Evolutionary conservation across 2,113 vertebrate species (phyloP).

Genomic region (Isichthys henryi): DNA sequence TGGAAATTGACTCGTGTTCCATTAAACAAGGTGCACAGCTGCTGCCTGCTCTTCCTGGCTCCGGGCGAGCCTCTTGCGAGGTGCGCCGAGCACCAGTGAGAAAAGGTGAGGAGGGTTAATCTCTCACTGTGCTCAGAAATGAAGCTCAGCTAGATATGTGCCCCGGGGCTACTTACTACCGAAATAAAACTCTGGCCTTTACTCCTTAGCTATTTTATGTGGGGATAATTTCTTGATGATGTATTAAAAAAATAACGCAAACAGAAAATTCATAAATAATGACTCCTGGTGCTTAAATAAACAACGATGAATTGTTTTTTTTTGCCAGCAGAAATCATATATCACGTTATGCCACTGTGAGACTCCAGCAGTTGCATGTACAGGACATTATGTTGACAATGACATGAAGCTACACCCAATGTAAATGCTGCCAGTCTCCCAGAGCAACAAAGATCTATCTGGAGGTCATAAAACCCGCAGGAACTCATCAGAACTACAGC

Average conservation of each 20-base stretch:
- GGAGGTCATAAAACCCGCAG: background rate
- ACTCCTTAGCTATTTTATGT: background rate
- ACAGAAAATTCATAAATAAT: background rate
- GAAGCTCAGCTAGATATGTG: background rate
- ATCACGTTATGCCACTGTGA: background rate
- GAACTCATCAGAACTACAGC: background rate
- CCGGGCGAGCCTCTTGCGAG: background rate
- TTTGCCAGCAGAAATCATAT: background rate
- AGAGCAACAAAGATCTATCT: background rate
- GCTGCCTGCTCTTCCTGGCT: background rate
- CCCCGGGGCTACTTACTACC: background rate
- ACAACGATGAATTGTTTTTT: background rate
- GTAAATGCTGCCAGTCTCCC: background rate
- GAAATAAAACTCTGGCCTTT: background rate
- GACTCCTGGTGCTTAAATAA: background rate
- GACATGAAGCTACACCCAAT: background rate
- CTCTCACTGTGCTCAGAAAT: conserved; percentile 1
- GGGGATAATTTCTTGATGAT: background rate
- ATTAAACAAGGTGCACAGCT: conserved; percentile 3
- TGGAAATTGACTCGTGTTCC: conserved; percentile 4
- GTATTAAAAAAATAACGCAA: background rate
- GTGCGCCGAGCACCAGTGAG: background rate
- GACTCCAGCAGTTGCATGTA: background rate
- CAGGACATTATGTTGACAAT: background rate
- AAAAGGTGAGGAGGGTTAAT: background rate